phyloP scores from a whole-genome alignment of 2,113 vertebrate species.

The Eolophus roseicapilla region DNA sequence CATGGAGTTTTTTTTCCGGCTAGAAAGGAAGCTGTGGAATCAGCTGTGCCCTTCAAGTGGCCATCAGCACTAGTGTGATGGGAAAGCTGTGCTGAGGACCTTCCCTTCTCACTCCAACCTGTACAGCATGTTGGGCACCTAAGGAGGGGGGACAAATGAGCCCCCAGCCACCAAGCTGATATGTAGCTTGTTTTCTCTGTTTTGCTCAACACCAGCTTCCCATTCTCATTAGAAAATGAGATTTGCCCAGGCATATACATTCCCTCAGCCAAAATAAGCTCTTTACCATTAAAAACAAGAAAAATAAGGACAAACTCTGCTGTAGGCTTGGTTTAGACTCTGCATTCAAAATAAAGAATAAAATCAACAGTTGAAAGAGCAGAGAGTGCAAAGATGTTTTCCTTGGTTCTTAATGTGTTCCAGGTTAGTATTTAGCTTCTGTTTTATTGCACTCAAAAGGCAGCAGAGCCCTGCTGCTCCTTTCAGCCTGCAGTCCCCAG shows the following conservation, averaged over 20 bases:
- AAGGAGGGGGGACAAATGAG: neutral
- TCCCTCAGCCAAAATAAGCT: neutral
- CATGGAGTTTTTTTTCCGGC: rapidly evolving
- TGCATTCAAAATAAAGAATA: neutral
- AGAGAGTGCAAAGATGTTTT: neutral
- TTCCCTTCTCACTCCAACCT: neutral
- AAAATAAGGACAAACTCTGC: neutral
- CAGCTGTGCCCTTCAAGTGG: neutral
- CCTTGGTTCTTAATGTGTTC: neutral
- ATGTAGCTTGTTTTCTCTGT: neutral
- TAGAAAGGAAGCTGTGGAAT: neutral
- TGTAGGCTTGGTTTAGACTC: neutral
- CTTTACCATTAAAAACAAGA: neutral
- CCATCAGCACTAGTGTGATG: neutral
- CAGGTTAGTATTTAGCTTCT: neutral
- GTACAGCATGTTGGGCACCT: rapidly evolving
- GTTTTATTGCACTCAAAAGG: neutral
- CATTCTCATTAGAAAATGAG: neutral
- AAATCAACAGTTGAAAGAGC: neutral
- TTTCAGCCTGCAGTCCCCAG: neutral
- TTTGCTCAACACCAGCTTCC: neutral
- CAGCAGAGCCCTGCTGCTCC: neutral
- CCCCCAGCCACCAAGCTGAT: neutral
- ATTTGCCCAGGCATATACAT: neutral
- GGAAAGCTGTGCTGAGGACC: neutral